These are phyloP conservation scores for Sphenopsis melanotis DNA, from an alignment of 2,797 vertebrate species.

Conservation along the genomic window DNA sequence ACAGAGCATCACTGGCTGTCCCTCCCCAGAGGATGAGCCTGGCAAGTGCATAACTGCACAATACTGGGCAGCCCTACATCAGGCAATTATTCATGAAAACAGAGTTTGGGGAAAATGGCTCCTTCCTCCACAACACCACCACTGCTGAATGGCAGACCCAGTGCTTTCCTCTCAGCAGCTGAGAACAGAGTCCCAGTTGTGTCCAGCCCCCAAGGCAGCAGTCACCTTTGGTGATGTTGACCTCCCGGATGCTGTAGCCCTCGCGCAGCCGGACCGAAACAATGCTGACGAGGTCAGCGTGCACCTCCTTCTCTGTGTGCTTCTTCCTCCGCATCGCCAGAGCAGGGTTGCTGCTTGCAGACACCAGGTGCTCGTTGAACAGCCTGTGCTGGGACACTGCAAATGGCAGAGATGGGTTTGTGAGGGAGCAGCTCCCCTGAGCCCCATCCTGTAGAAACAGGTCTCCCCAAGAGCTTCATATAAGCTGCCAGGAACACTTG, in stretches of 20 bases:
- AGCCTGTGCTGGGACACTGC: conserved; percentile 93
- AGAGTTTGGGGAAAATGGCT: neutral
- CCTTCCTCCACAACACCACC: neutral
- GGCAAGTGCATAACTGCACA: neutral
- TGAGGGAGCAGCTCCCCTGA: neutral
- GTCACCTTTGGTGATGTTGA: conserved; percentile 92
- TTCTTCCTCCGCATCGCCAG: conserved; percentile 94
- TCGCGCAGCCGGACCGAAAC: conserved; percentile 94
- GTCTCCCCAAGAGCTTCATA: neutral
- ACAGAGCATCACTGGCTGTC: neutral
- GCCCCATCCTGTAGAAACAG: neutral
- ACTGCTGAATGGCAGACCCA: neutral
- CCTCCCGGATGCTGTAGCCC: conserved; percentile 94
- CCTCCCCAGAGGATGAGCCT: neutral
- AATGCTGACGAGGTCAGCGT: conserved; percentile 90
- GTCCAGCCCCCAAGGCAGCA: neutral
- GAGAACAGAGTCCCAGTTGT: neutral
- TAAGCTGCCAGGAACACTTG: neutral
- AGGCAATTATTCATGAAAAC: neutral
- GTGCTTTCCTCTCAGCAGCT: neutral
- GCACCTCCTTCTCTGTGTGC: conserved; percentile 95
- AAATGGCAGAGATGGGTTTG: neutral
- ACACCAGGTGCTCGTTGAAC: conserved; percentile 98
- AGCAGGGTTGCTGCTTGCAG: conserved; percentile 92
- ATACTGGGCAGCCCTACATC: neutral